These are phyloP conservation scores for Pygoscelis adeliae DNA, from an alignment of 2,113 vertebrate genomes.

Conservation along the genomic window DNA sequence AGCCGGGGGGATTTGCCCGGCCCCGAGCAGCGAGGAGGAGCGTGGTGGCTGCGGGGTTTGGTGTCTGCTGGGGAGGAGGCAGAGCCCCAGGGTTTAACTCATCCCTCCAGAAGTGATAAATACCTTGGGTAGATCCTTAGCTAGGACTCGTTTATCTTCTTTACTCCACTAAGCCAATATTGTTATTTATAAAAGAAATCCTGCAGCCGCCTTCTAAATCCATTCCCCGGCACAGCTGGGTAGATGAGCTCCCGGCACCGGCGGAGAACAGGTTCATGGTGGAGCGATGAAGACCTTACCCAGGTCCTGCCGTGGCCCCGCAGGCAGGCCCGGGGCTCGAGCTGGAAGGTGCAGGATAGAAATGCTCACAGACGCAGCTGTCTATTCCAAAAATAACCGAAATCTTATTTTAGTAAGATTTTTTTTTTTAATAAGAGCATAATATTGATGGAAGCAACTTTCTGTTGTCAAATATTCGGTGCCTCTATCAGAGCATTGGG, in stretches of 20 bases:
- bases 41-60: not conserved
- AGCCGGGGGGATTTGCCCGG: rapidly evolving
- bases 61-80: not conserved
- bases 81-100: not conserved
- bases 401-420: too few species aligned
- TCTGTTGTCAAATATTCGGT: not conserved
- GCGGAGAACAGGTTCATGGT: rapidly evolving
- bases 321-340: not conserved
- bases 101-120: not conserved
- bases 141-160: not conserved
- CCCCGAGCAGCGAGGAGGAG: too few species aligned
- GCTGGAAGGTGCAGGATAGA: not conserved
- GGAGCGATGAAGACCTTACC: not conserved
- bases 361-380: rapidly evolving
- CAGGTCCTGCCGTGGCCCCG: rapidly evolving
- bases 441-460: not conserved
- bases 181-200: not conserved
- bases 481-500: too few species aligned
- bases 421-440: not conserved
- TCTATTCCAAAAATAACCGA: rapidly evolving
- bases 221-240: not conserved
- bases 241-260: rapidly evolving
- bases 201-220: not conserved
- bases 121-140: not conserved
- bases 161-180: not conserved